A percentile compares a stretch with the other conserved stretches of the same genome.
phyloP scores from a whole-genome alignment of 2,888 invertebrate species.

The Hirtodrosophila cameraria region DNA sequence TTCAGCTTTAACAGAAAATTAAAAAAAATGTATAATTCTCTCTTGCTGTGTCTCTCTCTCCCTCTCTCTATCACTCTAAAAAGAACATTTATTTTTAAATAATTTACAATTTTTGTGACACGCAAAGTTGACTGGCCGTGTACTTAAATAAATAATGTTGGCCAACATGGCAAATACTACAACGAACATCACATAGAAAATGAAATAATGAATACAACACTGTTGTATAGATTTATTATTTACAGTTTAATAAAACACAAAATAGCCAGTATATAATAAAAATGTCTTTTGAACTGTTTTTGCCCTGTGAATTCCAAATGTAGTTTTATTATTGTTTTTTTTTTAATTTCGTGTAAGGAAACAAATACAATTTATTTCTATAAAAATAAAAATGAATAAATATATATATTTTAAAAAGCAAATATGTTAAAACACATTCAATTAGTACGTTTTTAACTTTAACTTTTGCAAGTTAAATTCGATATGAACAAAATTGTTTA shows the following conservation, averaged over 20 bases:
- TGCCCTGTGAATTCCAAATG: no score
- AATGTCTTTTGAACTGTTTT: no score
- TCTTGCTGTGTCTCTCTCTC: not conserved
- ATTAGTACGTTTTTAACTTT: no score
- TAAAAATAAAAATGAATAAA: no score
- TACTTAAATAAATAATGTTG: conserved; percentile 51
- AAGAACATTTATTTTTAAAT: conserved; percentile 32
- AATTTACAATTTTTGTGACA: conserved; percentile 56
- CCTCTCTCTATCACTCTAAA: no score
- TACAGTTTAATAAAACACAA: conserved; percentile 25
- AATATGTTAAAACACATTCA: no score
- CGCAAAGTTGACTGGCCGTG: conserved; percentile 51
- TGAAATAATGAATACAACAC: conserved; percentile 45
- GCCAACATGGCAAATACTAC: conserved; percentile 33
- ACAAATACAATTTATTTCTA: no score
- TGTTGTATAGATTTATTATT: conserved; percentile 34
- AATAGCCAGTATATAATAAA: conserved; percentile 16
- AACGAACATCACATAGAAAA: conserved; percentile 47
- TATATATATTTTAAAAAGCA: no score
- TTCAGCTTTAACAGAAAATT: conserved; percentile 23
- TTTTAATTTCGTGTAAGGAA: no score
- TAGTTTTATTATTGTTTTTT: no score
- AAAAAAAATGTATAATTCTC: not conserved
- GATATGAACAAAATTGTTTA: no score
- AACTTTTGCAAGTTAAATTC: no score